A percentile compares a stretch with the other conserved stretches of the same genome.
phyloP scores from a whole-genome alignment of 2,113 vertebrate species.

The Hucho hucho region DNA sequence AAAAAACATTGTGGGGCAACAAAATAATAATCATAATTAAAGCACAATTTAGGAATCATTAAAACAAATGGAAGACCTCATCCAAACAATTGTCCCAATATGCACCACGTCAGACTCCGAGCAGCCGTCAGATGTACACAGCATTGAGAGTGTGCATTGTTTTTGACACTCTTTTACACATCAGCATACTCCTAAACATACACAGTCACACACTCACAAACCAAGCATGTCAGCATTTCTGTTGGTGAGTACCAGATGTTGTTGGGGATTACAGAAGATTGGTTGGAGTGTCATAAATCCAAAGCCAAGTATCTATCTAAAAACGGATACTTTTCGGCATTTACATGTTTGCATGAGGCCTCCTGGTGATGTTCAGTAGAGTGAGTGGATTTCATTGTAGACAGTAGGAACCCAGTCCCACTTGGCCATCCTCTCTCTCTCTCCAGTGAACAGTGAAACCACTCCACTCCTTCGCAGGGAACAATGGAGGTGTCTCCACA shows the following conservation, averaged over 20 bases:
- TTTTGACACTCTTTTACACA: background rate
- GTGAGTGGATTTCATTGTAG: background rate
- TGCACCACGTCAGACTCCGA: conserved; percentile 23
- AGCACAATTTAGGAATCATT: conserved; percentile 52
- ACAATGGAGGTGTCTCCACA: too few species aligned
- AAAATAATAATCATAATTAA: conserved; percentile 64
- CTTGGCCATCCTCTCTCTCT: background rate
- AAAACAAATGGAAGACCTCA: conserved; percentile 53
- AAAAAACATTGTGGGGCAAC: conserved; percentile 57
- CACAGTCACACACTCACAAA: too few species aligned
- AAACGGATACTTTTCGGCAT: too few species aligned
- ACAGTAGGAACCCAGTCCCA: background rate
- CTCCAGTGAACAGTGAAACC: background rate
- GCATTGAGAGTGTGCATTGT: conserved; percentile 15
- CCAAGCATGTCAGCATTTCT: background rate
- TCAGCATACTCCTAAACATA: too few species aligned
- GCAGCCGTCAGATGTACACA: conserved; percentile 30
- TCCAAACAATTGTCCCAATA: conserved; percentile 44
- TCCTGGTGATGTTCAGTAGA: background rate
- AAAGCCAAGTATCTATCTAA: too few species aligned
- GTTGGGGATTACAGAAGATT: too few species aligned
- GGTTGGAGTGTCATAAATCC: background rate
- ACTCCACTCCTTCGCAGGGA: background rate
- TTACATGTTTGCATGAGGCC: background rate
- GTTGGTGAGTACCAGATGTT: background rate